Evolutionary conservation across 2,888 invertebrate species (phyloP).

Genomic region (Drosophila pegasa): DNA sequence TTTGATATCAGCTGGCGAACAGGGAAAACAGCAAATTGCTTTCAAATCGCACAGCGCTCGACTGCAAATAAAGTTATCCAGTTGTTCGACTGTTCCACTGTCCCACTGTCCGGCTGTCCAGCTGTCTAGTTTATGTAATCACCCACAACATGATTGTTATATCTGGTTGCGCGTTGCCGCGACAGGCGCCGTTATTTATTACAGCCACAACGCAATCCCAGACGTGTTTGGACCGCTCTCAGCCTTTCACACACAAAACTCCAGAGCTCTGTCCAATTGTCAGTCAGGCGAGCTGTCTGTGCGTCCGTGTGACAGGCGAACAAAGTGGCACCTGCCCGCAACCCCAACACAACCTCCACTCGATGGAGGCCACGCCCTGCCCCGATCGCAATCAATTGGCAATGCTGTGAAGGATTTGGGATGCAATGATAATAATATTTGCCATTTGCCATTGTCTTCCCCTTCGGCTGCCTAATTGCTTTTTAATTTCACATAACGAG

Average conservation of each 20-base stretch:
- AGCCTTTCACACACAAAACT: conserved; percentile 49
- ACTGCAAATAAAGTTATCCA: too few species aligned
- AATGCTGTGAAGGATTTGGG: conserved; percentile 66
- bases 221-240: conserved; percentile 19
- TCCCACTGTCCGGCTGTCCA: conserved; percentile 35
- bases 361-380: conserved; percentile 37
- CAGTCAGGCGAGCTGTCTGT: conserved; percentile 19
- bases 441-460: conserved; percentile 21
- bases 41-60: conserved; percentile 56
- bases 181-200: conserved; percentile 57
- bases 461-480: conserved; percentile 56
- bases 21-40: conserved; percentile 70
- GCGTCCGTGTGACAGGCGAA: conserved; percentile 43
- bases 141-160: conserved; percentile 78
- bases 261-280: conserved; percentile 25
- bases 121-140: conserved; percentile 74
- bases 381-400: conserved; percentile 66
- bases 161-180: conserved; percentile 35
- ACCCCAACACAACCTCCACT: too few species aligned
- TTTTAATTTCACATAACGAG: conserved; percentile 48
- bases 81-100: too few species aligned
- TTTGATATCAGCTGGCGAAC: conserved; percentile 15
- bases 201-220: conserved; percentile 43
- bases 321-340: conserved; percentile 61
- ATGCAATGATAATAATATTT: conserved; percentile 66